Evolutionary conservation across 2,888 invertebrate species (phyloP), one percentile per base, ranked within the genome.

Genomic region (Mesoligia furuncula): DNA sequence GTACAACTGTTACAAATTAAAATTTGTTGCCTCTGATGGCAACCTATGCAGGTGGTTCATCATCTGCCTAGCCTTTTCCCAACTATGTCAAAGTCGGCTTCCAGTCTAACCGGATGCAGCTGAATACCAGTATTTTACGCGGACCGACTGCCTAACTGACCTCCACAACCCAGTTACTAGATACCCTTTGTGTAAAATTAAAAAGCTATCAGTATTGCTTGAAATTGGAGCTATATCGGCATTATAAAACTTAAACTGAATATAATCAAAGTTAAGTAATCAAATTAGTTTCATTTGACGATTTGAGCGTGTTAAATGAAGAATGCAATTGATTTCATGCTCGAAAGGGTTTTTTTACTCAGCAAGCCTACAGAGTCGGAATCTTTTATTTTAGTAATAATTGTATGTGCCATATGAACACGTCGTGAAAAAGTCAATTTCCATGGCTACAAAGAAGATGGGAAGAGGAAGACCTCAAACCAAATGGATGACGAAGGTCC

Each of bases 241-340:
- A 27, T 45, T 36, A n/a, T 68, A 80, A 27, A 54, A 81, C 31
- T 31, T n/a, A n/a, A 64, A 62, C 62, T 76, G 17, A 59, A 79
- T 13, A 48, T 45, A n/a, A 75, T 80, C 36, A 20, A 73, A 61
- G 45, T 73, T 83, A 31, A 48, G 7, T 57, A 48, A 83, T 72
- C 59, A 17, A 67, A 73, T 86, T 70, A 54, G 84, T 74, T 73
- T 20, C 65, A 48, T 64, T 79, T 64, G 86, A 57, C 86, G 64
- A 62, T 45, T 66, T 61, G 31, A 66, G 74, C 84, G 84, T 74
- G 61, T 57, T 75, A 64, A 79, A 86, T 86, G 27, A 36, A 31
- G 48, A 68, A 65, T 83, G 62, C 48, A 75, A 83, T 83, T 73
- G 79, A 75, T 86, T 83, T 73, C 59, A 73, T 64, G 73, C 61